phyloP scores from a whole-genome alignment of 2,888 invertebrate species.

The Drosophila niveifrons region DNA sequence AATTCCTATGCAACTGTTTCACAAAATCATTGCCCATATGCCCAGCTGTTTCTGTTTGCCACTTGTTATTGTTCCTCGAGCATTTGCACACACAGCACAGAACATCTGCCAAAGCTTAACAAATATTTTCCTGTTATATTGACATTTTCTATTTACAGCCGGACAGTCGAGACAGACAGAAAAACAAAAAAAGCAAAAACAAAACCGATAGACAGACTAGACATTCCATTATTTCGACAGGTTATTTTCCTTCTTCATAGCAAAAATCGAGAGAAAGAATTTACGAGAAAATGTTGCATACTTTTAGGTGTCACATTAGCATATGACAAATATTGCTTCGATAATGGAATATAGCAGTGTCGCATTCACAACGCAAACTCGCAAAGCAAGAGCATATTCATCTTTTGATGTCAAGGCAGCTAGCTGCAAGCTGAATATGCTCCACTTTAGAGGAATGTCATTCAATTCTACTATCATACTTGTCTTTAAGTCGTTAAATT shows the following conservation, averaged over 20 bases:
- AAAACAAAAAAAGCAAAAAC: neutral
- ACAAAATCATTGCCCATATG: conserved; percentile 32
- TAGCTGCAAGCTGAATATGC: conserved; percentile 4
- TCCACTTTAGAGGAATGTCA: neutral
- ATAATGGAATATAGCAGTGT: conserved; percentile 15
- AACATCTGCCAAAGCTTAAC: conserved; percentile 20
- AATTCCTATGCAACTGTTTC: conserved; percentile 49
- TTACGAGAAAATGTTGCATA: conserved; percentile 42
- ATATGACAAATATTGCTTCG: conserved; percentile 46
- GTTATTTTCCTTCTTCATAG: conserved; percentile 48
- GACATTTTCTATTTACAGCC: conserved; percentile 71
- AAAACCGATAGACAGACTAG: conserved; percentile 18
- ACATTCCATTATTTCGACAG: conserved; percentile 47
- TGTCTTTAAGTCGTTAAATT: neutral
- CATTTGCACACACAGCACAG: neutral
- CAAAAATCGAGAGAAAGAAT: conserved; percentile 16
- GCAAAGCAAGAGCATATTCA: conserved; percentile 25
- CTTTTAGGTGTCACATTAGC: conserved; percentile 40
- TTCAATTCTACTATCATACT: neutral
- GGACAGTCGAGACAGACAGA: conserved; percentile 21
- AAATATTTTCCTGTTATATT: conserved; percentile 60
- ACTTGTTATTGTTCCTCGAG: neutral
- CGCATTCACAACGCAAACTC: neutral
- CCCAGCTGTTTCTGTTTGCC: conserved; percentile 10
- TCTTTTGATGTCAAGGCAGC: conserved; percentile 5